Percentiles rank a stretch among this genome's conserved stretches.
phyloP scores from a whole-genome alignment of 2,113 vertebrate genomes.

The Ptyas mucosa region DNA sequence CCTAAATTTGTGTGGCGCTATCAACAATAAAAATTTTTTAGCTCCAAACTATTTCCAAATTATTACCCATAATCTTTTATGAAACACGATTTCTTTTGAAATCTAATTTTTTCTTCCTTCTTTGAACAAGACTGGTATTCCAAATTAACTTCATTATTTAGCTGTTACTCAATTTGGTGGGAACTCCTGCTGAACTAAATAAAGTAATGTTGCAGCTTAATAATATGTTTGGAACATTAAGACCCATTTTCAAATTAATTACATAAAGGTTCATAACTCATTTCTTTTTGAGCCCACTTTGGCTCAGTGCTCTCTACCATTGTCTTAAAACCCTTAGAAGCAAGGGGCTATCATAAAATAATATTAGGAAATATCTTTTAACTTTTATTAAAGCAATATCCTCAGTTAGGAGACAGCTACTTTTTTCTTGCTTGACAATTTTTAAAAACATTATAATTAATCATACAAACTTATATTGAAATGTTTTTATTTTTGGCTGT shows the following conservation, averaged over 20 bases:
- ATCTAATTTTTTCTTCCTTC: not conserved
- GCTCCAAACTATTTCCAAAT: not conserved
- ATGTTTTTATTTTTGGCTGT: too few relatives aligned
- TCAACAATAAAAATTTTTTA: not conserved
- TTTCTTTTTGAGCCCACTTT: slow-evolving; percentile 54
- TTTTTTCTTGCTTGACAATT: not conserved
- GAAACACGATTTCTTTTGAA: not conserved
- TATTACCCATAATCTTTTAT: not conserved
- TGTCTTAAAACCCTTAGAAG: not conserved
- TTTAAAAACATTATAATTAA: not conserved
- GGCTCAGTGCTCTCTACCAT: not conserved
- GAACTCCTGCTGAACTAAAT: not conserved
- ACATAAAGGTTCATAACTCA: not conserved
- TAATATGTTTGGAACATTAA: not conserved
- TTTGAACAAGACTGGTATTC: not conserved
- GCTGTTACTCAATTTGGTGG: not conserved
- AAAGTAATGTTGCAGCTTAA: not conserved
- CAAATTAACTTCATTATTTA: not conserved
- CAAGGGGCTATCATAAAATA: not conserved
- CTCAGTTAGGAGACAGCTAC: not conserved
- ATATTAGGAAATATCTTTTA: not conserved
- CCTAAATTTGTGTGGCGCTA: not conserved
- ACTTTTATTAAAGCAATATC: not conserved
- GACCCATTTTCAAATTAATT: not conserved
- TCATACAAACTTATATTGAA: not conserved